Base-by-base conservation (phyloP, 2,797 vertebrate species). In the Silurus aristotelis region DNA sequence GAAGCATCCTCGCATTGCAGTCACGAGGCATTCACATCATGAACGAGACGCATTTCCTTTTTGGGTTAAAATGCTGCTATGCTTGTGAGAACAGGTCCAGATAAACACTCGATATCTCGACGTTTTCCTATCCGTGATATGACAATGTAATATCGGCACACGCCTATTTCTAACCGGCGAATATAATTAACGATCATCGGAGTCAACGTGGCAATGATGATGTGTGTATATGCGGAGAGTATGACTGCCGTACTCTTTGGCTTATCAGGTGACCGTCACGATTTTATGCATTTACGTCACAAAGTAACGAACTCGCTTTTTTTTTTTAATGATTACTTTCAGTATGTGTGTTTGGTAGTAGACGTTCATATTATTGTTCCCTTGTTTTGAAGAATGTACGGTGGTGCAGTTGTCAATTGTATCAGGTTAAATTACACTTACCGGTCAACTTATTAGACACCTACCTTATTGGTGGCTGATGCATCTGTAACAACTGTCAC, bases 231-330 rank as follows among this genome's bases (percentile, higher is more conserved):
- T 86, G 85, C 84, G 19, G 3, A 73, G 80, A 85, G 83, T 83
- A 67, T 38, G 52, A 14, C 73, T 55, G 14, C 78, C 64, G 46
- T 81, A 76, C 84, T 61, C 76, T 87, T 82, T 79, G 17, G 67
- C 82, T 79, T 84, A 68, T 89, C 86, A 80, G 79, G 82, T 86
- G 77, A 80, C 46, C 25, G 76, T 82, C 86, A 87, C 75, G 77
- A 73, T 82, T 80, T 80, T 80, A 89, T 87, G 86, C 88, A 84
- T 89, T 82, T 61, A 72, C 85, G 48, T 63, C 86, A 86, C 84
- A 82, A 78, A 76, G 79, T 58, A 88, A 84, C 64, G 68, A 77
- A 52, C 67, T 84, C 17, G 9, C 73, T 76, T 88, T 70, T 58
- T 58, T 64, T 20, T 55, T n/a, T n/a, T n/a, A n/a, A 25, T 25